phyloP scores from a whole-genome alignment of 2,797 vertebrate genomes.

The Scolopax rusticola region DNA sequence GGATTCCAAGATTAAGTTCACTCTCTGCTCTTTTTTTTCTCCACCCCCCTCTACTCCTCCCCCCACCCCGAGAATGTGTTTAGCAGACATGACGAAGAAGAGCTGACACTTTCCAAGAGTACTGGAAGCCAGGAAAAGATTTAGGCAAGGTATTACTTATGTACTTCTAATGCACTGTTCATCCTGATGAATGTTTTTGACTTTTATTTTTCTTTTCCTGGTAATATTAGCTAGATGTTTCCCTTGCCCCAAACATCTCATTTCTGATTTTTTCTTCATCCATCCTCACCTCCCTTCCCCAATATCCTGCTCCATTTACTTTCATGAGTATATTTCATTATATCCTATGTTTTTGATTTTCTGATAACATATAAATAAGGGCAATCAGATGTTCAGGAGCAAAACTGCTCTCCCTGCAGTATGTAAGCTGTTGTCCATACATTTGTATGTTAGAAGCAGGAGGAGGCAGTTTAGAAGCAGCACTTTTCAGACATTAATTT shows the following conservation, averaged over 20 bases:
- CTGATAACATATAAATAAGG: not conserved
- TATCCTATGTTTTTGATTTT: not conserved
- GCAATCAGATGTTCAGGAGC: not conserved
- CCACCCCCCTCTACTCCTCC: too few species aligned
- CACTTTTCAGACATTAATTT: not conserved
- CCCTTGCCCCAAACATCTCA: not conserved
- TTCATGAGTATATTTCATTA: conserved; percentile 9
- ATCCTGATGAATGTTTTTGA: not conserved
- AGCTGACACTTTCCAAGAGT: conserved; percentile 47
- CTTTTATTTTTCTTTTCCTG: not conserved
- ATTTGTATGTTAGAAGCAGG: not conserved
- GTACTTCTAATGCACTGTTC: not conserved
- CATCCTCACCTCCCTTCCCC: not conserved
- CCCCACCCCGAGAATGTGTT: not conserved
- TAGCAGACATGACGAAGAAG: conserved; percentile 33
- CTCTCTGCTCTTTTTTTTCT: conserved; percentile 48
- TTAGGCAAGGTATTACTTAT: conserved; percentile 46
- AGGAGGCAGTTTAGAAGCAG: not conserved
- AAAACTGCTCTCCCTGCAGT: not conserved
- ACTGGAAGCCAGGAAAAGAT: conserved; percentile 38
- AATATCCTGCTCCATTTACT: not conserved
- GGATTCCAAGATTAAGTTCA: conserved; percentile 76
- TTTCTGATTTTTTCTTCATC: not conserved
- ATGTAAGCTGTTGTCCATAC: not conserved
- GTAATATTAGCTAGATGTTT: conserved; percentile 24